These are phyloP conservation scores for Anagyrus pseudococci DNA, from an alignment of 2,888 invertebrate genomes.

Conservation along the genomic window DNA sequence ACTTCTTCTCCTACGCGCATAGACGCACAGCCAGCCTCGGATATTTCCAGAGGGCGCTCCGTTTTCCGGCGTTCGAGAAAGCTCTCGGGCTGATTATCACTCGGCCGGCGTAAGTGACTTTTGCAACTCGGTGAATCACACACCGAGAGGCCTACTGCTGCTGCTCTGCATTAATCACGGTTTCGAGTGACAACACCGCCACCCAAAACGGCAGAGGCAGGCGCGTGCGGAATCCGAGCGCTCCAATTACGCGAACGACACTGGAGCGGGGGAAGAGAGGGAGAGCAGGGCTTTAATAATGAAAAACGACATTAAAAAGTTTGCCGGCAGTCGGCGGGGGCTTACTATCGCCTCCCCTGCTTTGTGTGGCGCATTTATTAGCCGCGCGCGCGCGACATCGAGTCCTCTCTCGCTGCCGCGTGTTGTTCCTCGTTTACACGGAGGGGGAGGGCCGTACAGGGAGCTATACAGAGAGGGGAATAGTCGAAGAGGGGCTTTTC, in stretches of 20 bases:
- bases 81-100: no score
- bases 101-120: no score
- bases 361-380: no score
- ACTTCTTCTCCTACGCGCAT: not conserved
- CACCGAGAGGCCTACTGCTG: no score
- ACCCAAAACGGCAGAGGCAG: not conserved
- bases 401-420: not conserved
- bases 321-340: conserved; percentile 8
- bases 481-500: not conserved
- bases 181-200: no score
- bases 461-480: not conserved
- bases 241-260: not conserved
- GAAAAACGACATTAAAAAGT: conserved; percentile 31
- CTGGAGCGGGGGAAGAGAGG: not conserved
- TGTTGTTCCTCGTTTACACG: conserved; percentile 10
- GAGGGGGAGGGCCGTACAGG: not conserved
- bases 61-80: no score
- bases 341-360: not conserved
- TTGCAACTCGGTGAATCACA: no score
- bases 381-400: not conserved
- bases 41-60: no score
- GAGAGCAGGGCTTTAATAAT: conserved; percentile 25
- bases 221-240: not conserved
- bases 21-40: no score
- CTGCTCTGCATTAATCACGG: no score